Evolutionary conservation across 2,888 invertebrate species (phyloP).

Genomic region (Agriopis leucophaearia): DNA sequence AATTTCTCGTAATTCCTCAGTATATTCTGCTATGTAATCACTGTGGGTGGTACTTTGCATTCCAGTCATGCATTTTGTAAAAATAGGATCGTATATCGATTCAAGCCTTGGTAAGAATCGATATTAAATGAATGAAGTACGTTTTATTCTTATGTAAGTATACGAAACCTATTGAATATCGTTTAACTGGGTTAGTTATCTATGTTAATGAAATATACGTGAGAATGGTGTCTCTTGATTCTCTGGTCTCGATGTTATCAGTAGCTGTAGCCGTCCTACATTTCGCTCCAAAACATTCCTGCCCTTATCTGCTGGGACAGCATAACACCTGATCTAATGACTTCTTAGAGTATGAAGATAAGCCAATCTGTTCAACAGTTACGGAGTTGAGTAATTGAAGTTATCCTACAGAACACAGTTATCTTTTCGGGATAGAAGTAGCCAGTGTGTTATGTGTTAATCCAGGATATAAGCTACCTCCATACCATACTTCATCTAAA

Average conservation of each 20-base stretch:
- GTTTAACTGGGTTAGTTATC: constrained; percentile 8
- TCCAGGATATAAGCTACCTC: too few relatives aligned
- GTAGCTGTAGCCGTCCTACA: constrained; percentile 55
- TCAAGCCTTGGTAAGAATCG: constrained; percentile 4
- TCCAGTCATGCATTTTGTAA: constrained; percentile 51
- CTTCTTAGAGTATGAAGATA: too few relatives aligned
- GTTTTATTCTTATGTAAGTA: too few relatives aligned
- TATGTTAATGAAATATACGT: constrained; percentile 22
- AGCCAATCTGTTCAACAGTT: too few relatives aligned
- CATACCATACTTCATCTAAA: too few relatives aligned
- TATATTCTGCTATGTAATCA: constrained; percentile 65
- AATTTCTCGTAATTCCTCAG: constrained; percentile 77
- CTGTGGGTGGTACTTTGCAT: constrained; percentile 73
- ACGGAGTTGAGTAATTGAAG: too few relatives aligned
- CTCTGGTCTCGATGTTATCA: constrained; percentile 53
- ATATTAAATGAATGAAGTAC: too few relatives aligned
- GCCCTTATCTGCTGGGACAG: constrained; percentile 52
- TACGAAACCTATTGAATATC: not conserved
- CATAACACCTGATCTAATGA: constrained; percentile 27
- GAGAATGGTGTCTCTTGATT: constrained; percentile 42
- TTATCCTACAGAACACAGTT: too few relatives aligned
- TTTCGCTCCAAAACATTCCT: constrained; percentile 53
- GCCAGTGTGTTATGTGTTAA: too few relatives aligned
- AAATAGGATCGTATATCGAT: constrained; percentile 26
- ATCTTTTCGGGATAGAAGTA: too few relatives aligned